Percentiles rank a stretch among this genome's conserved stretches.
Evolutionary conservation across 2,797 vertebrate genomes (phyloP).

Genomic region (Manis pentadactyla): DNA sequence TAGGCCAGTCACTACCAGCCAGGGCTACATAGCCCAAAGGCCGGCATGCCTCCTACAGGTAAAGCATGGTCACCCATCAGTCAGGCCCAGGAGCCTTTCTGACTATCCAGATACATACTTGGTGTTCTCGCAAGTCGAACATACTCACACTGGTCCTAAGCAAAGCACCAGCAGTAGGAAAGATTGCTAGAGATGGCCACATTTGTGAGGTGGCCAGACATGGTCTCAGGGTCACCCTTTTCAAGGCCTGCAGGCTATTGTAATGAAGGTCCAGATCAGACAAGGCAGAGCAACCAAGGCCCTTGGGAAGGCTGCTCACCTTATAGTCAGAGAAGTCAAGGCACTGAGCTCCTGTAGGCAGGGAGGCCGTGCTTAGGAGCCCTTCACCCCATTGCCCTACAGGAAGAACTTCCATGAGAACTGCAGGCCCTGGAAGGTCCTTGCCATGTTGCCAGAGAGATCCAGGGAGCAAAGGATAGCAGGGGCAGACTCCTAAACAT

Average conservation of each 20-base stretch:
- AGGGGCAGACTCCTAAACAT: conserved; percentile 60
- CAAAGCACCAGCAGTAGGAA: conserved; percentile 74
- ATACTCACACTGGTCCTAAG: background rate
- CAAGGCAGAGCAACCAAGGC: conserved; percentile 69
- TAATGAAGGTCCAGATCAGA: conserved; percentile 58
- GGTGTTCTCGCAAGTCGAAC: conserved; percentile 52
- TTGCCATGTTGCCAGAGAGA: conserved; percentile 75
- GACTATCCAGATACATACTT: conserved; percentile 45
- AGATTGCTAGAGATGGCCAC: conserved; percentile 77
- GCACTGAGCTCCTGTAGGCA: conserved; percentile 64
- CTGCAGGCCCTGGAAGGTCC: conserved; percentile 62
- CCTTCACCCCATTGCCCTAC: conserved; percentile 72
- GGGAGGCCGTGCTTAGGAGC: conserved; percentile 44
- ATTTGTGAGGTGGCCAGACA: conserved; percentile 55
- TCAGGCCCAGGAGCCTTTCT: background rate
- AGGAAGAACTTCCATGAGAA: conserved; percentile 79
- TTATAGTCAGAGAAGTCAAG: conserved; percentile 70
- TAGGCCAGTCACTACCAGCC: background rate
- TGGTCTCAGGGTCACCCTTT: rapidly evolving
- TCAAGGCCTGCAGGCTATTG: conserved; percentile 44
- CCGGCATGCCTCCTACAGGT: background rate
- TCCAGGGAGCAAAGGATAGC: conserved; percentile 75
- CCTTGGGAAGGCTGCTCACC: conserved; percentile 56
- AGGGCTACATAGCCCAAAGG: background rate
- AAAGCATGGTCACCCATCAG: background rate